Evolutionary conservation across 2,797 vertebrate genomes (phyloP).

Genomic region (Erpetoichthys calabaricus): DNA sequence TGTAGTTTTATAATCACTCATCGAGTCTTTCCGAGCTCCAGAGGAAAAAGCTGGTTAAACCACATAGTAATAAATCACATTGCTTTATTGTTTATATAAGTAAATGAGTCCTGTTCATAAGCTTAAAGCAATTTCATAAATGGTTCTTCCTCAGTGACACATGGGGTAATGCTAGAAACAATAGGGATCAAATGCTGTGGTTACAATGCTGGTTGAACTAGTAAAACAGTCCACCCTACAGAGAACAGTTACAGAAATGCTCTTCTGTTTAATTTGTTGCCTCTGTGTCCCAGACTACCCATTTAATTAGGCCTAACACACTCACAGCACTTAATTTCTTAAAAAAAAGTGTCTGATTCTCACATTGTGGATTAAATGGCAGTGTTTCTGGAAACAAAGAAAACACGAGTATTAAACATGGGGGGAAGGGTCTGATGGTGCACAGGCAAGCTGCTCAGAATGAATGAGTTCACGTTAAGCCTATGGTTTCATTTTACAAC

Average conservation of each 20-base stretch:
- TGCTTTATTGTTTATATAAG: not conserved
- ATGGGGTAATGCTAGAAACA: too few relatives aligned
- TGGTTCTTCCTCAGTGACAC: not conserved
- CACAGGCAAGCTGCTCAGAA: too few relatives aligned
- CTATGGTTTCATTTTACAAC: too few relatives aligned
- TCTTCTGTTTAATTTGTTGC: not conserved
- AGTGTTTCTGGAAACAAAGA: too few relatives aligned
- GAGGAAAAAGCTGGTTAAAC: not conserved
- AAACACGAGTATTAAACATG: too few relatives aligned
- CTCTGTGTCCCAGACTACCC: not conserved
- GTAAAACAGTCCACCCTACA: not conserved
- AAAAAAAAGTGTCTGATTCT: too few relatives aligned
- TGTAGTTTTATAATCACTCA: not conserved
- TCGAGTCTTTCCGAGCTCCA: not conserved
- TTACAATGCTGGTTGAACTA: not conserved
- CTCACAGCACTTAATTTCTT: not conserved
- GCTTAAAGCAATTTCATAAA: not conserved
- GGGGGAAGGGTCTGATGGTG: too few relatives aligned
- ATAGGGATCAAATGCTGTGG: too few relatives aligned
- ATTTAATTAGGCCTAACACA: slow-evolving; percentile 1
- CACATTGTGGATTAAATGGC: too few relatives aligned
- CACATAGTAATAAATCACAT: not conserved
- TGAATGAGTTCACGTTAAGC: too few relatives aligned
- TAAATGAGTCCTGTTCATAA: not conserved
- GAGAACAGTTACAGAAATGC: too few relatives aligned